Percentiles rank a stretch among this genome's conserved stretches.
phyloP scores from a whole-genome alignment of 2,113 vertebrate species.

The Callipepla californica region DNA sequence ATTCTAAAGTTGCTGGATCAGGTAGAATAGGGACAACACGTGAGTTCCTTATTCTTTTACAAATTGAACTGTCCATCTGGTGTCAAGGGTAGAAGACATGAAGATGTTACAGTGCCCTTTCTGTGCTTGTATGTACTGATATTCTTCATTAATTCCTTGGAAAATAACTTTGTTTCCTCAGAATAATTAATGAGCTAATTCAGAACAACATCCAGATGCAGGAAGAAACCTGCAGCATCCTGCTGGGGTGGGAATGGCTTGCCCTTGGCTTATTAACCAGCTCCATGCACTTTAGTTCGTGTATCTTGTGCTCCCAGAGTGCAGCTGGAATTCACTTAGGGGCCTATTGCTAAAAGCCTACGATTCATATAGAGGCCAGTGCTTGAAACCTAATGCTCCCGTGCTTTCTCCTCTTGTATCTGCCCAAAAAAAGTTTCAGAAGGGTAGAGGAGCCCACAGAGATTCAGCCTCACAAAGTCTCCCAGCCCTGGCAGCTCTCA shows the following conservation, averaged over 20 bases:
- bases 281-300: not conserved
- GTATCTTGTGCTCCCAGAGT: not conserved
- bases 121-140: not conserved
- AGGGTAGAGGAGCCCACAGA: not conserved
- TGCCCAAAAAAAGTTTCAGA: not conserved
- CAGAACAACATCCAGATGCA: not conserved
- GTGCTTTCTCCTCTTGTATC: not conserved
- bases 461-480: not conserved
- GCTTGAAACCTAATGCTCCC: not conserved
- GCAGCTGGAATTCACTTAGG: not conserved
- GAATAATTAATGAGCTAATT: conserved; percentile 1
- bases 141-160: conserved; percentile 13
- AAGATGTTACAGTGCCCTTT: not conserved
- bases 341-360: not conserved
- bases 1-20: not conserved
- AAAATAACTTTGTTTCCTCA: conserved; percentile 1
- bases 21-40: not conserved
- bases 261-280: not conserved
- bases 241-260: not conserved
- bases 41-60: not conserved
- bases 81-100: not conserved
- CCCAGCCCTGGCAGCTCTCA: not conserved
- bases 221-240: not conserved
- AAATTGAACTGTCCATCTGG: not conserved
- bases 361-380: not conserved